Evolutionary conservation across 2,888 invertebrate species (phyloP).

Genomic region (Lamellibrachia columna): DNA sequence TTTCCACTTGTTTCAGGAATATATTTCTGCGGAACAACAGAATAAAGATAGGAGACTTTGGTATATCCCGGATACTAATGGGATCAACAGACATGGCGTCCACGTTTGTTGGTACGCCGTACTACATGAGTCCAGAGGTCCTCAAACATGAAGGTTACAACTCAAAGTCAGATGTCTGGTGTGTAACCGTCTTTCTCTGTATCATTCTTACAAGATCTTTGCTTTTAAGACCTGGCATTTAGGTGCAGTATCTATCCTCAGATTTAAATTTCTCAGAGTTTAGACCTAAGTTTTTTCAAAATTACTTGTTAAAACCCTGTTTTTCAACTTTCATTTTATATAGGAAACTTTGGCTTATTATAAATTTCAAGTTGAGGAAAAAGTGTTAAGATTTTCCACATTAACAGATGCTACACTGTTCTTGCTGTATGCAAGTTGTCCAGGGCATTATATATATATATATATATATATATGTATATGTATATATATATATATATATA

Average conservation of each 20-base stretch:
- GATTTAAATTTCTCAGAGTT: background rate
- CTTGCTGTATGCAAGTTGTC: background rate
- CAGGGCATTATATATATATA: background rate
- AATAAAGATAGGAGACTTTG: slow-evolving; percentile 66
- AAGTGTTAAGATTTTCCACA: background rate
- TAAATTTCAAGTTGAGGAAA: background rate
- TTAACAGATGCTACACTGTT: background rate
- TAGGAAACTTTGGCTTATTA: background rate
- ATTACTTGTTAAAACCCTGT: background rate
- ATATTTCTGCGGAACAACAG: slow-evolving; percentile 64
- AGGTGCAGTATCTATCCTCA: no score
- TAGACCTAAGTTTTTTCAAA: background rate
- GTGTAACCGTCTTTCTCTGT: slow-evolving; percentile 33
- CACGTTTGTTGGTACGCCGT: slow-evolving; percentile 66
- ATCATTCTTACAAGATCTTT: no score
- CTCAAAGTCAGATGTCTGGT: slow-evolving; percentile 67
- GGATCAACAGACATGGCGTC: slow-evolving; percentile 65
- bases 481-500: no score
- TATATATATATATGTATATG: no score
- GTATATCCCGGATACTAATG: slow-evolving; percentile 65
- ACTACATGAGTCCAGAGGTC: slow-evolving; percentile 67
- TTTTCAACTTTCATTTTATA: background rate
- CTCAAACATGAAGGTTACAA: slow-evolving; percentile 67
- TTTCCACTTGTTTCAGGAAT: slow-evolving; percentile 55
- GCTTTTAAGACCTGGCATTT: no score